Base-by-base conservation (phyloP, 2,797 vertebrate species). In the Ctenopoma kingsleyae region DNA sequence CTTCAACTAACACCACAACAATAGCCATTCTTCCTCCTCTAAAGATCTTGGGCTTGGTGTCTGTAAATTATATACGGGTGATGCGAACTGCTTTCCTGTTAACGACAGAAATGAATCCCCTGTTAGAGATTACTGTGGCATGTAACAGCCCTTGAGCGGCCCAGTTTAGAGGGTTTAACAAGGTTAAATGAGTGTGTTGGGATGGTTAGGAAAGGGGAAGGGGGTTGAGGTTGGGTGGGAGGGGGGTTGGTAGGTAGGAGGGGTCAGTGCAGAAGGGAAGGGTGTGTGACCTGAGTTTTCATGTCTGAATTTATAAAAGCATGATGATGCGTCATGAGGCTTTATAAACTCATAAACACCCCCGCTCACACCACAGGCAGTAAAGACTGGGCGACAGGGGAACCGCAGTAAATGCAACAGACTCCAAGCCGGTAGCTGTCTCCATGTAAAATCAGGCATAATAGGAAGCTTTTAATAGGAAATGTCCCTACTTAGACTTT, bases 321-420 rank as follows among this genome's bases (percentile, higher is more conserved):
- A 63, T 62, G 77, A 87, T 86, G 84, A 88, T 84, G 87, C 85
- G 49, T 91, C 87, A 82, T 54, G 74, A 78, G 86, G 58, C 75
- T 92, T 92, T 90, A 83, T 81, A 82, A 68, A 90, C 78, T 88
- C 85, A 81, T 91, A 92, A 92, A 92, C 86, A 74, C 70, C 80
- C 80, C 71, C 49, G 19, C 69, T 74, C 23, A 47, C 76, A 79
- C 78, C 83, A 58, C 70, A 61, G 69, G 73, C 87, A 74, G 77
- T 90, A 89, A 91, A 89, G 73, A 25, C 64, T 82, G 53, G 82
- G 70, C 65, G 36, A 78, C 71, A 70, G 52, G 68, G 78, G 74
- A 67, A 72, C 19, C 43, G 59, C 82, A 74, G 80, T 88, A 83
- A 89, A 88, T 40, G 69, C 71, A 69, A 81, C 63, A 85, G 69